phyloP scores from a whole-genome alignment of 2,797 vertebrate genomes.

The Choloepus didactylus region DNA sequence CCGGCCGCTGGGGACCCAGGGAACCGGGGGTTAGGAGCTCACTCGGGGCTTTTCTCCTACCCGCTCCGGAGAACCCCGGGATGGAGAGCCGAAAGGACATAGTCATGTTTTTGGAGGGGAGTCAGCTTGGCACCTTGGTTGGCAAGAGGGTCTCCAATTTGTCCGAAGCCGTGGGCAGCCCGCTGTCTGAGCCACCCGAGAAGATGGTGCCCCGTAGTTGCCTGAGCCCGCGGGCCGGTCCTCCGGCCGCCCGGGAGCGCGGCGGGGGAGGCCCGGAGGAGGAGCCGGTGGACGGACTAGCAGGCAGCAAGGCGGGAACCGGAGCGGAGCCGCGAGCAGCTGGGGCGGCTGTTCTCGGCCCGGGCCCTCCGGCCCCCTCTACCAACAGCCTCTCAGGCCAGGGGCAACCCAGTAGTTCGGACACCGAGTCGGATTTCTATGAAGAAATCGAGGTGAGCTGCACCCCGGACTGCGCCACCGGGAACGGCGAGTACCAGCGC shows the following conservation, averaged over 20 bases:
- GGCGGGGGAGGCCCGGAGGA: conserved; percentile 87
- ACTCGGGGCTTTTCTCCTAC: conserved; percentile 73
- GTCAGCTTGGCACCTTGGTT: conserved; percentile 90
- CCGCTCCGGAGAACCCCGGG: conserved; percentile 82
- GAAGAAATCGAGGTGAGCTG: conserved; percentile 99
- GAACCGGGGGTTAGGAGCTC: conserved; percentile 75
- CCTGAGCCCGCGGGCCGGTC: conserved; percentile 91
- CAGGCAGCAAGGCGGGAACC: conserved; percentile 88
- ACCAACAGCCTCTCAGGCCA: conserved; percentile 89
- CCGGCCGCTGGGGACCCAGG: conserved; percentile 78
- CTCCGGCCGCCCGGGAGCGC: conserved; percentile 90
- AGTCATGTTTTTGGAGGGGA: conserved; percentile 94
- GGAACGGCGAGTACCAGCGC: conserved; percentile 95
- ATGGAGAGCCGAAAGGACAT: conserved; percentile 97
- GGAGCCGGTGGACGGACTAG: conserved; percentile 84
- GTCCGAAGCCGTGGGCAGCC: conserved; percentile 91
- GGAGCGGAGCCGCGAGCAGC: conserved; percentile 90
- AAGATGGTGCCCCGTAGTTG: conserved; percentile 92
- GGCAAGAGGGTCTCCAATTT: conserved; percentile 92
- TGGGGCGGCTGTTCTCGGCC: conserved; percentile 88
- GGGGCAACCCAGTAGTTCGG: conserved; percentile 96
- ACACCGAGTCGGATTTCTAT: conserved; percentile 99
- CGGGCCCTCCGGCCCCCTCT: conserved; percentile 87
- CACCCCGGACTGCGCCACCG: conserved; percentile 94
- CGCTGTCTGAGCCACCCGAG: conserved; percentile 90